Evolutionary conservation across 2,797 vertebrate species (phyloP), one percentile per base, ranked within the genome.

Genomic region (Sylvilagus floridanus): DNA sequence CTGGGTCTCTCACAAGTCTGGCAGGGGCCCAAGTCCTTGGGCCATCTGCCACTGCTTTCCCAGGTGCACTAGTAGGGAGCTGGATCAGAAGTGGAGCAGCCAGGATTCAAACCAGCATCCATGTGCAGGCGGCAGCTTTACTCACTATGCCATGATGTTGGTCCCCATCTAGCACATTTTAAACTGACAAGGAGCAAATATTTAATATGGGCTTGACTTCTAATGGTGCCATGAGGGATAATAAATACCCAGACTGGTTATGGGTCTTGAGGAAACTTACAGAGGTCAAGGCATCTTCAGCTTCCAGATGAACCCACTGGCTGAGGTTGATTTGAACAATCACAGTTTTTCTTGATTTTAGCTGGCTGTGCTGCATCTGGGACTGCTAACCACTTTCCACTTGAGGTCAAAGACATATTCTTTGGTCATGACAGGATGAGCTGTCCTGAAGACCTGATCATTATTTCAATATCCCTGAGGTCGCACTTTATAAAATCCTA

Each of bases 101-200:
- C 42, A 47, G 42, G 42, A 47, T 47, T 47, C 42, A 47, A 47
- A 47, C 42, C 42, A 47, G 42, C 42, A 47, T 47, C 42, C 42
- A 47, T 47, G 42, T 47, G 42, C 8, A 47, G 42, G 1, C 8
- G 42, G 42, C 42, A 47, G 42, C 8, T 47, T 47, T 47, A 47
- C 42, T 47, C 42, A 47, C 42, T 9, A 47, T 7, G 42, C 42
- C 42, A 13, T 12, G 4, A 16, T 50, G 35, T 30, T 81, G 28
- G 77, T n/a, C 30, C n/a, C 86, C 21, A 92, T 54, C 83, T n/a
- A 84, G 84, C 6, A 22, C 3, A 30, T 83, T 94, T 72, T 83
- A 94, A 94, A 91, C 4, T 82, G 83, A 84, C 9, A 84, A 66
- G 32, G 7, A 91, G 35, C 52, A 94, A 92, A 95, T 69, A 7